A percentile compares a stretch with the other conserved stretches of the same genome.
Evolutionary conservation across 2,888 invertebrate species (phyloP).

Genomic region (Ectropis crepuscularia): DNA sequence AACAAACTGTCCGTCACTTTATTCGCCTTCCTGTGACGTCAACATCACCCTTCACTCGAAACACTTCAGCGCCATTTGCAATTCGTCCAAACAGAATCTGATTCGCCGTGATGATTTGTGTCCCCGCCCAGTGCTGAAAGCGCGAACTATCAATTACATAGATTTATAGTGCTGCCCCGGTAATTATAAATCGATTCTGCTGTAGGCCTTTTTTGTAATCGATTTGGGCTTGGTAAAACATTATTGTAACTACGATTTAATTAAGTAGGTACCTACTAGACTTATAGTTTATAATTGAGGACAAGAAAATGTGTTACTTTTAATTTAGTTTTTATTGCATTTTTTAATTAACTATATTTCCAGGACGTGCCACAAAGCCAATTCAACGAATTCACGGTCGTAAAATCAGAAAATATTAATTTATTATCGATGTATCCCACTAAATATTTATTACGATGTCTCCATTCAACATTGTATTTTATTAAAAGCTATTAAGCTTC

Average conservation of each 20-base stretch:
- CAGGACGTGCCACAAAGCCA: conserved; percentile 2
- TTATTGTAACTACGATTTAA: background rate
- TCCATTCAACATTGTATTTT: conserved; percentile 40
- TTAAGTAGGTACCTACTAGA: conserved; percentile 4
- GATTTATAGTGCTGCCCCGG: conserved; percentile 43
- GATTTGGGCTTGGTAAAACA: conserved; percentile 10
- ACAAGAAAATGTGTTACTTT: background rate
- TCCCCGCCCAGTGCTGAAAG: conserved; percentile 48
- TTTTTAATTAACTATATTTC: conserved; percentile 5
- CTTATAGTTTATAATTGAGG: background rate
- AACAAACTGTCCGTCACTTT: background rate
- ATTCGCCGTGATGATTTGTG: conserved; percentile 57
- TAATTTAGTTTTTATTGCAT: background rate
- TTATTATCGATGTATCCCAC: conserved; percentile 31
- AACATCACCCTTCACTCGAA: conserved; percentile 39
- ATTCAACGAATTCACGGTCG: conserved; percentile 22
- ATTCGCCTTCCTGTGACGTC: conserved; percentile 36
- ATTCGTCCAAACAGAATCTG: conserved; percentile 49
- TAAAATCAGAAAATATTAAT: conserved; percentile 21
- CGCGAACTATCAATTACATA: conserved; percentile 51
- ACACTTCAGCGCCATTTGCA: conserved; percentile 57
- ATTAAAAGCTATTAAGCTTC: conserved; percentile 30
- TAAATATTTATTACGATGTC: conserved; percentile 39
- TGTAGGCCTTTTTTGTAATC: conserved; percentile 28
- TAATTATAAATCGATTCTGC: conserved; percentile 35